A percentile compares a stretch with the other conserved stretches of the same genome.
These are phyloP conservation scores for Vireo altiloquus DNA, from an alignment of 2,113 vertebrate species.

Conservation along the genomic window DNA sequence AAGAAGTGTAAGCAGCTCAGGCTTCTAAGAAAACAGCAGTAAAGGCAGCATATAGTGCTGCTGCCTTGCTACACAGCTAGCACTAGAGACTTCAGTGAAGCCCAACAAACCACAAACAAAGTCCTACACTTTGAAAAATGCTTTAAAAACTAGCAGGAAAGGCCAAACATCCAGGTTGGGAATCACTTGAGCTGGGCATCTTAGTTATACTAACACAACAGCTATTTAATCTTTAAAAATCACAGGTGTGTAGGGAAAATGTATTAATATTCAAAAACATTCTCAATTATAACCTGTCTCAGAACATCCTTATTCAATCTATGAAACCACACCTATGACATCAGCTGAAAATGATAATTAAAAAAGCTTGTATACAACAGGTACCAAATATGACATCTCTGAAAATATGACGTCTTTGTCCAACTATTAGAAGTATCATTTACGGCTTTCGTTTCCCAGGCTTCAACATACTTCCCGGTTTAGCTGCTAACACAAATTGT, in stretches of 20 bases:
- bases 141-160: neutral
- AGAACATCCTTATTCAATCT: neutral
- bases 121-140: neutral
- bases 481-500: neutral
- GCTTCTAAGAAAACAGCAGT: neutral
- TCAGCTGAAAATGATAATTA: accelerated
- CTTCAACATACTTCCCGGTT: neutral
- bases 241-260: neutral
- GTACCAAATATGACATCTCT: neutral
- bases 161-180: neutral
- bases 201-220: neutral
- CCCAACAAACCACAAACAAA: neutral
- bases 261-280: neutral
- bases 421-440: neutral
- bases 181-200: neutral
- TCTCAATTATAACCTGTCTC: neutral
- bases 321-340: neutral
- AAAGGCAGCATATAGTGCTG: neutral
- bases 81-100: neutral
- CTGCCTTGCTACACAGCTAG: neutral
- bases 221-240: neutral
- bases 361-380: neutral
- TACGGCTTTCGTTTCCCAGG: neutral
- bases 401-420: neutral
- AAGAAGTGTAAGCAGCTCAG: neutral